Evolutionary conservation across 2,797 vertebrate genomes (phyloP), one percentile per base, ranked within the genome.

Genomic region (Galagoides demidoff): DNA sequence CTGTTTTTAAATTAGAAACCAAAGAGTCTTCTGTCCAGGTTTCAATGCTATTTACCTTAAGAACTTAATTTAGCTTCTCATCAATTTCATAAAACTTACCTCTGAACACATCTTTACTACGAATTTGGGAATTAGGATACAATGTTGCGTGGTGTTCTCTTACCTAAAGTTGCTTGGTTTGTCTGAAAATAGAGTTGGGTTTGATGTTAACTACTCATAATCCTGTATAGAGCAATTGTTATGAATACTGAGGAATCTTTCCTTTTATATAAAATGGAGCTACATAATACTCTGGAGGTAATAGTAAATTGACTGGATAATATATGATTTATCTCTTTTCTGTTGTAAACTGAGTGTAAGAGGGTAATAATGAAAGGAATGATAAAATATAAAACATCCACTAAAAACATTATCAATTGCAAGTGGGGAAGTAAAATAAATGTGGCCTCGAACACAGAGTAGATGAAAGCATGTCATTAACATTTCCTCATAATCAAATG

Each of bases 21-120:
- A 84, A 92, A 71, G 31, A 91, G 23, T 20, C 93, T 66, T 90
- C 39, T 95, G 20, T 76, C 71, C 27, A 77, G 49, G 31, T 86
- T 95, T 92, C 84, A 73, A 52, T 71, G n/a, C 59, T 64, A 10
- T 77, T 92, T 95, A 61, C n/a, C 34, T 81, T 94, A 70, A 77
- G 61, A 92, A 90, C 16, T 37, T 87, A 68, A 25, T 90, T 86
- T 84, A 73, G 20, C 64, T 90, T 22, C 59, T 76, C 57, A 68
- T 3, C 45, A n/a, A 27, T 45, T 84, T 94, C 25, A 31, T 64
- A 89, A 37, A 78, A 25, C 12, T 85, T 73, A 63, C 84, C n/a
- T 94, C 78, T 90, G 39, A 88, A 96, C 89, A 92, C 17, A 57
- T 94, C 61, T 89, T 73, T 84, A 78, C 17, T 93, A 3, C 34